Conservation (phyloP, 2,888 invertebrate genomes). For the Nebria salina region DNA sequence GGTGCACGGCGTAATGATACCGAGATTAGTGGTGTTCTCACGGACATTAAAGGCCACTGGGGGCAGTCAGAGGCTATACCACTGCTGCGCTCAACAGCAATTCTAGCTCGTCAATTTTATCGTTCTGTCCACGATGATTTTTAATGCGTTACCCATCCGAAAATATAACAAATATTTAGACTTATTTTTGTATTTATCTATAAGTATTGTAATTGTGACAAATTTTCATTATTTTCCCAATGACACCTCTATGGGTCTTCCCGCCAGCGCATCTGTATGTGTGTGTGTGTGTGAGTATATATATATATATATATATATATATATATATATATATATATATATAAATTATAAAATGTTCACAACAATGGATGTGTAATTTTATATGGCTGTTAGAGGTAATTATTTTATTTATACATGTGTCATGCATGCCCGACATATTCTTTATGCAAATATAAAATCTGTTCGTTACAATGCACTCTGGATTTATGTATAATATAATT, state of each 20-base stretch:
- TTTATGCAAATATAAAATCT: neutral
- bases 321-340: neutral
- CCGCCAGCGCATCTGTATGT: no score
- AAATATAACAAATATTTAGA: no score
- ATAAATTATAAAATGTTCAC: neutral
- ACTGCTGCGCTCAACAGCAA: neutral
- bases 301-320: neutral
- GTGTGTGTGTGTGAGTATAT: no score
- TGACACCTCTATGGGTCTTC: no score
- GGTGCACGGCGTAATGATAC: conserved; percentile 38
- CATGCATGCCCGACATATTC: neutral
- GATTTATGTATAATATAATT: conserved; percentile 29
- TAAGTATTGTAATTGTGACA: no score
- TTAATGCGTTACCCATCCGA: no score
- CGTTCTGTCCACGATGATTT: no score
- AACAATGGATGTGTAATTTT: neutral
- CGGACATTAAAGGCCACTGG: conserved; percentile 41
- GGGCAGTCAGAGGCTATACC: neutral
- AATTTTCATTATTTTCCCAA: no score
- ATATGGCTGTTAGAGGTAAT: neutral
- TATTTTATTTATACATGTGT: neutral
- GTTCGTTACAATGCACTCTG: conserved; percentile 19
- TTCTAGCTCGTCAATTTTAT: no score
- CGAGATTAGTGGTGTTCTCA: conserved; percentile 46
- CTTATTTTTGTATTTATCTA: no score